Evolutionary conservation across 1,140 invertebrate genomes (phyloP).

Genomic region (Pissodes strobi): DNA sequence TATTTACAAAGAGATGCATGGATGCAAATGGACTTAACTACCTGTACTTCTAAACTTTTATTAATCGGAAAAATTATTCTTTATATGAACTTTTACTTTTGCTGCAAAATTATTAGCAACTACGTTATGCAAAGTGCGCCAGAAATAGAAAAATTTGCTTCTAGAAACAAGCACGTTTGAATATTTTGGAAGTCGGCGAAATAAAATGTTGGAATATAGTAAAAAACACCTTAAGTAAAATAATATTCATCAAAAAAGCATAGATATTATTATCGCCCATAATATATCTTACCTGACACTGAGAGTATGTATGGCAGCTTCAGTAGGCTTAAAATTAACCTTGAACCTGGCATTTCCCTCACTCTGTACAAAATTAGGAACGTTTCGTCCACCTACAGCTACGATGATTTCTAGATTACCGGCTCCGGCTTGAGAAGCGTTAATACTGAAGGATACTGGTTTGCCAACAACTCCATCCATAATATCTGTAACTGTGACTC

Average conservation of each 20-base stretch:
- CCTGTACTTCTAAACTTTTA: too few species aligned
- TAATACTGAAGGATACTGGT: slow-evolving; percentile 90
- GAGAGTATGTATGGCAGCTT: slow-evolving; percentile 83
- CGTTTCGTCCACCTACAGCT: slow-evolving; percentile 94
- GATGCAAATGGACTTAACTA: too few species aligned
- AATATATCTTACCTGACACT: slow-evolving; percentile 66
- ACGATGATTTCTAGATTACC: slow-evolving; percentile 95
- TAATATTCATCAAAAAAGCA: neutral
- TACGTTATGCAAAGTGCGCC: too few species aligned
- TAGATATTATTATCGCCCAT: neutral
- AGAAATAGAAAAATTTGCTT: too few species aligned
- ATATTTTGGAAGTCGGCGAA: too few species aligned
- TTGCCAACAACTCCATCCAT: slow-evolving; percentile 87
- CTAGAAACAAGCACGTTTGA: too few species aligned
- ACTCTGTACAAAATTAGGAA: slow-evolving; percentile 97
- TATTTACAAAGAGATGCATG: too few species aligned
- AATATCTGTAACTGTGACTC: slow-evolving; percentile 89
- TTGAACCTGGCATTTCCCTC: slow-evolving; percentile 95
- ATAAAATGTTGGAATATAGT: too few species aligned
- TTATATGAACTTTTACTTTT: too few species aligned
- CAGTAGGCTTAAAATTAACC: slow-evolving; percentile 96
- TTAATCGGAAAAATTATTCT: too few species aligned
- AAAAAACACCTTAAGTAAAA: slow-evolving; percentile 2
- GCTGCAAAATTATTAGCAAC: too few species aligned
- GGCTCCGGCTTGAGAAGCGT: slow-evolving; percentile 77